Base-by-base conservation (phyloP, 2,888 invertebrate species). In the Aquatica leii region DNA sequence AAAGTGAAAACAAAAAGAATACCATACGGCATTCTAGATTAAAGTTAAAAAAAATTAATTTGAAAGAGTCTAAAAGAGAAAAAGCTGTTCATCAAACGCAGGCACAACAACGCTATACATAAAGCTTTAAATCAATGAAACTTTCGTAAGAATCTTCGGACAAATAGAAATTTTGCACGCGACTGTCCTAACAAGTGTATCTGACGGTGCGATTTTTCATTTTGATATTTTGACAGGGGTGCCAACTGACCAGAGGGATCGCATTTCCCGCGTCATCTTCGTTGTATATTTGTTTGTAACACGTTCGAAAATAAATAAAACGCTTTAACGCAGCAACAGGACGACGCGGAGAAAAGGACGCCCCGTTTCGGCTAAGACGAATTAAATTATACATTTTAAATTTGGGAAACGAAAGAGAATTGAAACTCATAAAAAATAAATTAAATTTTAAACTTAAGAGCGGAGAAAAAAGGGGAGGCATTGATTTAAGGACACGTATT, bases 191-290 rank as follows among this genome's bases (percentile, higher is more conserved):
- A 70, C 80, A 77, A 76, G 78, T 80, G 80, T 73, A 75, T 71
- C 72, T 80, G 80, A 79, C 80, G 79, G 78, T 75, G 78, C 73
- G 76, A 79, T 80, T 79, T 79, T 80, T 80, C 80, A 79, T 78
- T 77, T 77, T 76, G 78, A 78, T 79, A 76, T 77, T 77, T 76
- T 77, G 79, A 79, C 78, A 74, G 76, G 78, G 78, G 78, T 76
- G 77, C 76, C 72, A 75, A 78, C 76, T 78, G 78, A 78, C 78
- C 71, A 62, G 62, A 63, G 66, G 66, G 69, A 65, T 60, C 58
- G 68, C 60, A 64, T 59, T 62, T 59, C 57, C 54, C 24, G n/a
- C n/a, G 6, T 24, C 24, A 24, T 24, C 24, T 60, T 62, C 58
- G 59, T 64, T 59, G 56, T 58, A 59, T 64, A 63, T 62, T 24